Conservation (phyloP, 2,888 invertebrate genomes). For the Leucoma salicis region DNA sequence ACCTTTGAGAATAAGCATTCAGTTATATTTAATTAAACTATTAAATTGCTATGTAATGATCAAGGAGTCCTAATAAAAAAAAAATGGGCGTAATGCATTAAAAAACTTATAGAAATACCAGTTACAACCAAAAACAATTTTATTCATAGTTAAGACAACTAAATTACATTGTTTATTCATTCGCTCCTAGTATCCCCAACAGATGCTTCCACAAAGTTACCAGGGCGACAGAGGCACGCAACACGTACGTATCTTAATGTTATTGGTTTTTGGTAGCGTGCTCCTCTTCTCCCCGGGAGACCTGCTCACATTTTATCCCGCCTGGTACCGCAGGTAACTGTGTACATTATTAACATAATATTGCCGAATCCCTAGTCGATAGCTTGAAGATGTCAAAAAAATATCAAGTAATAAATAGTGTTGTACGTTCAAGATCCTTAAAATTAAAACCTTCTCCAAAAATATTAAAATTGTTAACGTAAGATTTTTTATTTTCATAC, state of each 20-base stretch:
- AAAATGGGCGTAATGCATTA: no score
- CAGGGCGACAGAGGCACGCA: slow-evolving; percentile 53
- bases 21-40: no score
- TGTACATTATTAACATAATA: slow-evolving; percentile 58
- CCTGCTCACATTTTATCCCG: slow-evolving; percentile 60
- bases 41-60: no score
- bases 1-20: no score
- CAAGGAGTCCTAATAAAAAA: no score
- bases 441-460: no score
- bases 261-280: slow-evolving; percentile 65
- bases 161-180: slow-evolving; percentile 28
- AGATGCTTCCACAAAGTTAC: slow-evolving; percentile 34
- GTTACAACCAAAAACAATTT: slow-evolving; percentile 1
- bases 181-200: slow-evolving; percentile 15
- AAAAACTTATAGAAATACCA: no score
- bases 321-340: slow-evolving; percentile 53
- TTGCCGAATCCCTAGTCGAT: slow-evolving; percentile 33
- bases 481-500: no score
- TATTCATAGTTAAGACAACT: slow-evolving; percentile 9
- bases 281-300: slow-evolving; percentile 55
- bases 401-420: background rate
- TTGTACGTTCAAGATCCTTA: background rate
- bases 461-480: no score
- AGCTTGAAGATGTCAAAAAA: background rate
- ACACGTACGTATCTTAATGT: slow-evolving; percentile 68